Evolutionary conservation across 2,113 vertebrate species (phyloP), one percentile per base, ranked within the genome.

Genomic region (Mobula birostris): DNA sequence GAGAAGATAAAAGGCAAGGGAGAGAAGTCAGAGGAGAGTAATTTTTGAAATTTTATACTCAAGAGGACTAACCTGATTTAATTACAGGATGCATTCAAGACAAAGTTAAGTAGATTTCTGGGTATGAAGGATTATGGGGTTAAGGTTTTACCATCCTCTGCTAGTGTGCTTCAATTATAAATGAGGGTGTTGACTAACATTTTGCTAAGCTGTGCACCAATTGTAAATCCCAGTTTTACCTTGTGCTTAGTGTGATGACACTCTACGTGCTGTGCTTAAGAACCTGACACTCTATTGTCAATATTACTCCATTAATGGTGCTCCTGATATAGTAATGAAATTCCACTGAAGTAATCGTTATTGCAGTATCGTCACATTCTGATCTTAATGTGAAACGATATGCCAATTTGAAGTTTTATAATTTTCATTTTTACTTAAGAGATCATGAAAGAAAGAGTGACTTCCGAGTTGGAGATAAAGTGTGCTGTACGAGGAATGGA

Each of bases 381-480:
- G 80, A 12, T 83, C 80, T 48, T 40, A 82, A 82, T 21, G 78
- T 32, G 78, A 79, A 79, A 79, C 32, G 12, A n/a, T 19, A 80
- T 40, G 5, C 78, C 36, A 12, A 56, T 83, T 36, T 83, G 48
- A 83, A 63, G 58, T 88, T n/a, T 56, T 32, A 36, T 68, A 29
- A 90, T 72, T 94, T 36, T 61, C 70, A 40, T 4, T 94, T 48
- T n/a, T 2, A 79, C 68, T 82, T 27, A 58, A 96, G 95, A 82
- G 94, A 74, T 93, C 29, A 80, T 90, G 96, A 95, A 95, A 96
- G 96, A 0, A 95, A 94, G 95, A 79, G 95, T 1, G 0, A 95
- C 0, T 98, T 98, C 95, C 95, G 94, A 94, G 40, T 29, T 1
- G 95, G 83, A 0, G 98, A 98, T 95, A 98, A 98, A 96, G 97